phyloP scores from a whole-genome alignment of 2,797 vertebrate genomes.

The Naso thynnoides region DNA sequence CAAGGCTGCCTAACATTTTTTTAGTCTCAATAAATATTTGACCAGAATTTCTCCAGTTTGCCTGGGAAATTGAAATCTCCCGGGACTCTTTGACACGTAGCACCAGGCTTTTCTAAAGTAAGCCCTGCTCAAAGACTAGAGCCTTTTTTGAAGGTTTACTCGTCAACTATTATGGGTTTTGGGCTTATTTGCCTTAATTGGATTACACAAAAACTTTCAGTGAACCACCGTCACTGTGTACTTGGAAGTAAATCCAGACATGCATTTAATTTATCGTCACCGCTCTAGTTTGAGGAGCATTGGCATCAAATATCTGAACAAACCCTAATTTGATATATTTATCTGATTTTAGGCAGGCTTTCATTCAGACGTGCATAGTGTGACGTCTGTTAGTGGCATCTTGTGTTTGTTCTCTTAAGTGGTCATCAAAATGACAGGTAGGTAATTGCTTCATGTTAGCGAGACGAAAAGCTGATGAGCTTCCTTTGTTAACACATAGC shows the following conservation, averaged over 20 bases:
- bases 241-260: constrained; percentile 24
- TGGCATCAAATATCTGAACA: constrained; percentile 10
- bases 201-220: constrained; percentile 36
- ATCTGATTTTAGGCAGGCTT: not conserved
- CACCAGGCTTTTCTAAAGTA: no score
- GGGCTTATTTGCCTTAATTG: constrained; percentile 39
- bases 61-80: no score
- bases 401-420: constrained; percentile 34
- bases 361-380: not conserved
- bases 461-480: constrained; percentile 39
- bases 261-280: constrained; percentile 11
- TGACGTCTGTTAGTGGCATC: constrained; percentile 19
- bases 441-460: constrained; percentile 55
- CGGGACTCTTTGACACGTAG: no score
- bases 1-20: no score
- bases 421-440: constrained; percentile 46
- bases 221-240: constrained; percentile 21
- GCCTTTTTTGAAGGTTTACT: no score
- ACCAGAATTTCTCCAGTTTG: no score
- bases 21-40: no score
- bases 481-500: constrained; percentile 28
- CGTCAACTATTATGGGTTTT: no score
- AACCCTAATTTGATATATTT: not conserved
- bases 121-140: no score
- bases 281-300: not conserved